Percentiles rank a stretch among this genome's conserved stretches.
Evolutionary conservation across 2,888 invertebrate genomes (phyloP).

Genomic region (Didymodactylos carnosus): DNA sequence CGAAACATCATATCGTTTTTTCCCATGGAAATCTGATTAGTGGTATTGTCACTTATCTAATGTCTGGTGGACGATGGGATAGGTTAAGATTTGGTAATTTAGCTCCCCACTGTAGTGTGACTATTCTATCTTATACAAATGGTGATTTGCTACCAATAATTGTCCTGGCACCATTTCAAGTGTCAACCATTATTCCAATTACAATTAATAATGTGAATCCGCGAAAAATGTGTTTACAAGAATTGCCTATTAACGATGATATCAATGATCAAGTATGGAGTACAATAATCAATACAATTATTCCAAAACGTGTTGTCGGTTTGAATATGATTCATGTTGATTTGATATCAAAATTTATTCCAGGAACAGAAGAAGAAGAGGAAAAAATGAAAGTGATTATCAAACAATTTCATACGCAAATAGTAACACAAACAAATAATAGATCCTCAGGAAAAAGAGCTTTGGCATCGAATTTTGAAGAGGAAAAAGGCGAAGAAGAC

Average conservation of each 20-base stretch:
- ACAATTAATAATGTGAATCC: not conserved
- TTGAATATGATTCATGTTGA: not conserved
- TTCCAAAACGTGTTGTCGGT: not conserved
- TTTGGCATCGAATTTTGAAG: not conserved
- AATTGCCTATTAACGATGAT: not conserved
- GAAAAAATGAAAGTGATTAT: not conserved
- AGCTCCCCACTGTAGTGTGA: not conserved
- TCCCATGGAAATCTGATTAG: not conserved
- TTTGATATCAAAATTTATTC: not conserved
- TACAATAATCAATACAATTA: not conserved
- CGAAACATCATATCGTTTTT: not conserved
- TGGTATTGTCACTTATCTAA: not conserved
- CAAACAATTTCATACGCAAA: not conserved
- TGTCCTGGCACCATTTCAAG: not conserved
- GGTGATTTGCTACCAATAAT: not conserved
- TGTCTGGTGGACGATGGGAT: not conserved
- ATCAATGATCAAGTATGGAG: not conserved
- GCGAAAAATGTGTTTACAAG: not conserved
- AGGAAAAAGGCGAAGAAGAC: not conserved
- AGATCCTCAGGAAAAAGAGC: too few species aligned
- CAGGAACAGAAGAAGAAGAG: not conserved
- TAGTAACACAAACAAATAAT: not conserved
- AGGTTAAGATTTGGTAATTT: not conserved
- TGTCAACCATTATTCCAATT: not conserved
- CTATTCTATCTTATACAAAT: not conserved